Conservation (phyloP, 1,140 invertebrate species). For the Drosophila sucinea region DNA sequence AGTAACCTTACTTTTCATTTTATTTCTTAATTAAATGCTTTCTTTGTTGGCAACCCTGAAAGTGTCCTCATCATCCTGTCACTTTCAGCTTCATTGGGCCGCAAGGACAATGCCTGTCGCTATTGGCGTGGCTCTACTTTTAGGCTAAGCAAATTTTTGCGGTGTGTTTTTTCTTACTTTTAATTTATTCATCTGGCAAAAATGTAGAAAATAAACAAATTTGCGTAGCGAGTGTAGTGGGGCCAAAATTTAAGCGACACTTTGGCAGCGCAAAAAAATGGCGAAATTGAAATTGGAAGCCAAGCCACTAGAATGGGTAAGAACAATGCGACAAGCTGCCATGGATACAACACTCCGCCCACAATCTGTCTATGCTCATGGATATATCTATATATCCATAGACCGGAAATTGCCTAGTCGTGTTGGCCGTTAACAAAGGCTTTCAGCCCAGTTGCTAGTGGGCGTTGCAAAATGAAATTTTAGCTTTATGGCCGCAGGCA, state of each 20-base stretch:
- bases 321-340: slow-evolving; percentile 3
- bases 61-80: slow-evolving; percentile 35
- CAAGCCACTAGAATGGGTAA: not conserved
- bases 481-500: slow-evolving; percentile 24
- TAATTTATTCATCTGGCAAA: slow-evolving; percentile 19
- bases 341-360: slow-evolving; percentile 1
- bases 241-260: slow-evolving; percentile 5
- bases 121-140: not conserved
- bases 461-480: slow-evolving; percentile 36
- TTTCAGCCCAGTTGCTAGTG: not conserved
- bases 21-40: not conserved
- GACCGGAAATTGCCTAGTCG: slow-evolving; percentile 34
- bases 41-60: slow-evolving; percentile 28
- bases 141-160: slow-evolving; percentile 35
- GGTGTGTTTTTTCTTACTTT: slow-evolving; percentile 31
- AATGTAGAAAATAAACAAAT: slow-evolving; percentile 7
- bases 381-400: slow-evolving; percentile 12
- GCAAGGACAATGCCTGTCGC: slow-evolving; percentile 28
- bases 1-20: not conserved
- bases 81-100: slow-evolving; percentile 43
- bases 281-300: slow-evolving; percentile 9
- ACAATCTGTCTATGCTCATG: not conserved
- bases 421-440: slow-evolving; percentile 20
- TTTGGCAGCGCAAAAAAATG: not conserved
- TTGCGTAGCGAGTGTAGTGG: not conserved